phyloP scores from a whole-genome alignment of 2,888 invertebrate species.

The Atethmia centrago region DNA sequence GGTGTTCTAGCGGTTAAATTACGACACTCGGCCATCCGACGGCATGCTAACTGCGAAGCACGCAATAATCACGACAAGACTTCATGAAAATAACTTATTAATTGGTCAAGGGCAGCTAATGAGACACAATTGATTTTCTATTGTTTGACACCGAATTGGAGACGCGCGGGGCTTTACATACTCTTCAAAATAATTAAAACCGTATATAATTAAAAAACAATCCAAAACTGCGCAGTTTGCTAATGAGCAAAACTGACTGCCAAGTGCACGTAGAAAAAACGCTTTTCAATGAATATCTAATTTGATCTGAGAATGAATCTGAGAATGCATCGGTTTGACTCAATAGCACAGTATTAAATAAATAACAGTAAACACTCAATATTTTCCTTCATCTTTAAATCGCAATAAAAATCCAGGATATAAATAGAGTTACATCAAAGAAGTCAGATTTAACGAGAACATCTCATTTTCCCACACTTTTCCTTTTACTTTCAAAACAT shows the following conservation, averaged over 20 bases:
- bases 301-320: too few relatives aligned
- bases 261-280: not conserved
- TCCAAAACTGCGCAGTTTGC: not conserved
- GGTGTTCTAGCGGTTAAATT: too few relatives aligned
- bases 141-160: too few relatives aligned
- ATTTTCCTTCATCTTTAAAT: conserved; percentile 5
- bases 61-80: not conserved
- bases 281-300: not conserved
- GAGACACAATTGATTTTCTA: too few relatives aligned
- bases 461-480: conserved; percentile 1
- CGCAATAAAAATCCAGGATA: conserved; percentile 2
- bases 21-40: too few relatives aligned
- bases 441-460: conserved; percentile 30
- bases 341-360: not conserved
- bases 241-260: not conserved
- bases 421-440: conserved; percentile 27
- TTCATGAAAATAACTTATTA: not conserved
- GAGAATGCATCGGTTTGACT: not conserved
- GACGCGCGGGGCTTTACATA: too few relatives aligned
- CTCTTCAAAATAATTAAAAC: not conserved
- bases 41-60: too few relatives aligned
- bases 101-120: too few relatives aligned
- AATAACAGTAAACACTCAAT: not conserved
- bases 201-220: not conserved
- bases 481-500: conserved; percentile 12